Base-by-base conservation (phyloP, 64 coral and sea anemone genomes). In the Dendronephthya gigantea region DNA sequence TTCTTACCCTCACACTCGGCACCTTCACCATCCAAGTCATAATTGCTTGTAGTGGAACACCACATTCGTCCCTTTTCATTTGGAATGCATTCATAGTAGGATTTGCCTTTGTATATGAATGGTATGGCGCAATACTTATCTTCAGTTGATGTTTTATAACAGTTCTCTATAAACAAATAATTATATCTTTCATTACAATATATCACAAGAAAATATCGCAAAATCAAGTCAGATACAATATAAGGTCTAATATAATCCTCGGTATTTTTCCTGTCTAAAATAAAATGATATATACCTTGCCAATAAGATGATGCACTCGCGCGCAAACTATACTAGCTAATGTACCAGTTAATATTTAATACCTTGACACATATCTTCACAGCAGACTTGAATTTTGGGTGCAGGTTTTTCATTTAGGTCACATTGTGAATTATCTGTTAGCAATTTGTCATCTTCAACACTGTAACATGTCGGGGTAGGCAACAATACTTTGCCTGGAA, bases 351-450 rank as follows among this genome's bases (percentile, higher is more conserved):
- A 16, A 66, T 30, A 4, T 35, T 36, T 17, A 62, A 35, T 39
- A 79, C 72, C 72, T 79, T 36, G 11, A 79, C 72, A 79, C 15
- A 39, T 79, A 8, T 79, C 72, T 34, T 79, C 72, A 34, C 72
- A 79, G 29, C 72, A 79, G 29, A 34, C 32, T 79, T 79, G 34
- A 36, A 79, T 36, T 16, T 36, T 33, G 30, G 72, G 72, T 4
- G 30, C 27, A 79, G 72, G 72, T 34, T 29, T 34, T 16, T 29
- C 32, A 39, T 3, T 30, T 22, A 39, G 13, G 22, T 17, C 8
- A 39, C 36, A 79, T 15, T 62, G 19, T 45, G 41, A 45, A 79
- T 9, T 79, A 4, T 34, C 72, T 8, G n/a, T 29, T 33, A 79
- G 29, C 72, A 33, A 33, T 12, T 7, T 1, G 17, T 79, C 72